Percentiles rank a stretch among this genome's conserved stretches.
These are phyloP conservation scores for Eupithecia abbreviata DNA, from an alignment of 2,888 invertebrate species.

Conservation along the genomic window DNA sequence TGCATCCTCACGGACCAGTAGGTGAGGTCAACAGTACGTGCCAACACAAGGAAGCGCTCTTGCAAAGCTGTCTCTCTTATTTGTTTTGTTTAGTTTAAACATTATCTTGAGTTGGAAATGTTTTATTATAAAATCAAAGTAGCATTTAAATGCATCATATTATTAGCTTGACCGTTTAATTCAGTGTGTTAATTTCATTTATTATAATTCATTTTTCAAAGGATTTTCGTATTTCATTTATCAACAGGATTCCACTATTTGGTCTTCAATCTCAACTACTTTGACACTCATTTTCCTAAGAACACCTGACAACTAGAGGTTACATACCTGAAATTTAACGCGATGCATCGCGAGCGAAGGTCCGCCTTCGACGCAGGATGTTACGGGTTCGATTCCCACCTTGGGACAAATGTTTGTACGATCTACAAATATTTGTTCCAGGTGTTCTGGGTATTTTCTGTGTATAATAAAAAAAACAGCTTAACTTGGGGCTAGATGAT, in stretches of 20 bases:
- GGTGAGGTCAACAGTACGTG: conserved; percentile 70
- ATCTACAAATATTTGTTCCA: too few relatives aligned
- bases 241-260: conserved; percentile 29
- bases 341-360: too few relatives aligned
- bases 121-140: conserved; percentile 62
- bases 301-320: not conserved
- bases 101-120: conserved; percentile 66
- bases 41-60: conserved; percentile 75
- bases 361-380: too few relatives aligned
- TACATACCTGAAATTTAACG: too few relatives aligned
- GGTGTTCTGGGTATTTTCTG: too few relatives aligned
- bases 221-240: conserved; percentile 40
- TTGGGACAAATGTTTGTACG: too few relatives aligned
- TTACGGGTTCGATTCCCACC: too few relatives aligned
- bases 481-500: too few relatives aligned
- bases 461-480: too few relatives aligned
- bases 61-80: conserved; percentile 68
- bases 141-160: conserved; percentile 64
- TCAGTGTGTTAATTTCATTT: conserved; percentile 79
- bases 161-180: conserved; percentile 76
- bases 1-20: conserved; percentile 68
- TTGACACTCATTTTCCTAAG: not conserved
- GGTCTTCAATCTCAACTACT: conserved; percentile 1
- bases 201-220: conserved; percentile 72
- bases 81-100: conserved; percentile 68